Evolutionary conservation across 2,888 invertebrate species (phyloP).

Genomic region (Pollenia griseotomentosa): DNA sequence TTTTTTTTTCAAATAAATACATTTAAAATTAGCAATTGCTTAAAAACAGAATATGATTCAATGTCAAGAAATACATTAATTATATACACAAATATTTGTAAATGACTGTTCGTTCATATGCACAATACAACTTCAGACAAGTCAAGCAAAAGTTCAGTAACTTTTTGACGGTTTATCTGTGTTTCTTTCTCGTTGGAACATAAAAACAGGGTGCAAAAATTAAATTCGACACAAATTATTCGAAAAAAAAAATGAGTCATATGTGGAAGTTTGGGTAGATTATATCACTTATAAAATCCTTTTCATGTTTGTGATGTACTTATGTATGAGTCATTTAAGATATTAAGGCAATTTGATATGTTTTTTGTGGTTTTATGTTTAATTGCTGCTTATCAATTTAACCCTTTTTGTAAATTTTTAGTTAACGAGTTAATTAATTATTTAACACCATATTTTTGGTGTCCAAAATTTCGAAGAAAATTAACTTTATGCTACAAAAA

Average conservation of each 20-base stretch:
- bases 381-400: constrained; percentile 29
- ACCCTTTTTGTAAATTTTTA: constrained; percentile 12
- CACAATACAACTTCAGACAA: not conserved
- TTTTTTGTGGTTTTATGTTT: constrained; percentile 51
- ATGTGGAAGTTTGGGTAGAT: constrained; percentile 17
- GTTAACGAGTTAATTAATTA: constrained; percentile 43
- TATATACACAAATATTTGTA: constrained; percentile 34
- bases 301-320: constrained; percentile 8
- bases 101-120: constrained; percentile 7
- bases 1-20: constrained; percentile 4
- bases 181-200: constrained; percentile 6
- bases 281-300: constrained; percentile 41
- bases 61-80: constrained; percentile 70
- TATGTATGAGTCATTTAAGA: constrained; percentile 24
- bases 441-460: constrained; percentile 49
- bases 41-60: constrained; percentile 63
- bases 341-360: constrained; percentile 3
- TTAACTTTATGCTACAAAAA: not conserved
- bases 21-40: constrained; percentile 24
- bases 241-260: constrained; percentile 33
- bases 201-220: constrained; percentile 48
- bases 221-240: not conserved
- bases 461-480: not conserved
- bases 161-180: constrained; percentile 38
- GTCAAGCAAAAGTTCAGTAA: constrained; percentile 57